Base-by-base conservation (phyloP, 2,888 invertebrate genomes). In the Thecocarcelia acutangulata region DNA sequence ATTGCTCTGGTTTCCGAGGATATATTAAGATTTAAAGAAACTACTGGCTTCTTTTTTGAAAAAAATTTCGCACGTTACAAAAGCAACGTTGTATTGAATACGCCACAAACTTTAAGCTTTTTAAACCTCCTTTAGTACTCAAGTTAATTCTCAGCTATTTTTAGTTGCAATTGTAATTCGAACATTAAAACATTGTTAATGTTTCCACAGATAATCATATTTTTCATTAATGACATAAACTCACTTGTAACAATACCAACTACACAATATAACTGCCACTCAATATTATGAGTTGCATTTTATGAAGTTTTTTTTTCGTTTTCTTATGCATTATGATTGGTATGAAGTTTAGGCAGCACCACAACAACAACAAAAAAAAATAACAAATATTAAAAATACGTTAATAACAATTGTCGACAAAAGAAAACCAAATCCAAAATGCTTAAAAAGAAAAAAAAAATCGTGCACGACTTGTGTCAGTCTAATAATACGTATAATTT, bases 381-480 rank as follows among this genome's bases (percentile, higher is more conserved):
- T 28, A n/a, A 24, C 17, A 46, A 61, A 61, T 59, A 80, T 72
- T 70, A 70, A 75, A 70, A 73, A 77, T 58, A 74, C 73, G 73
- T 77, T 77, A 81, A 81, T 81, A 81, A 69, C 73, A 81, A 80
- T 72, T 76, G 80, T 76, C 75, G 66, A 80, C 80, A 72, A 72
- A 59, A 59, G 50, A 72, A 48, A 73, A 78, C 69, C 33, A 59
- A 58, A 72, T 40, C 52, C 48, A 37, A 59, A n/a, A 58, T 66
- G 52, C 73, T 54, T 61, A 19, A 73, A 52, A 66, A 61, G 37
- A 66, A 78, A 52, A 42, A 70, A 69, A 59, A 76, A 68, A 74
- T 79, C 81, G 81, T 83, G 83, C 83, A 83, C 83, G 83, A 83
- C 83, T 83, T 83, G 83, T 83, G 83, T 81, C 83, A 83, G 83